Base-by-base conservation (phyloP, 2,113 vertebrate genomes). In the Carollia perspicillata region DNA sequence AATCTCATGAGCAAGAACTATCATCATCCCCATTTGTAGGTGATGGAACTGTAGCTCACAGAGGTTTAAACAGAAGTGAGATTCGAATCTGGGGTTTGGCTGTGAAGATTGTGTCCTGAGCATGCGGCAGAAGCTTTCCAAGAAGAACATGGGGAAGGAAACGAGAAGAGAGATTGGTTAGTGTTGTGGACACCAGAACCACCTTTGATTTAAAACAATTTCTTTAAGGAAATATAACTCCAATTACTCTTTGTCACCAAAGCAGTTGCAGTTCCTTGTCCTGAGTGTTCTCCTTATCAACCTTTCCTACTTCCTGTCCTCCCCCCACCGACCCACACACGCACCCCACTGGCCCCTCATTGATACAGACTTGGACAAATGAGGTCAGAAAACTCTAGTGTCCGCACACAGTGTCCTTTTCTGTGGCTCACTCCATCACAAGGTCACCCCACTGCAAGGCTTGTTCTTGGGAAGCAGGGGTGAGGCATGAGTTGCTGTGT, bases 401-500 rank as follows among this genome's bases (percentile, higher is more conserved):
- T 93, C 90, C 0, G 92, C 66, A 95, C 96, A 95, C 90, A 78
- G 37, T 75, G 96, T 97, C 95, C 96, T 96, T 94, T 90, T 95
- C 89, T 89, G 79, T 69, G 87, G 92, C 71, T 66, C 65, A 53
- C 17, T 93, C 1, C 18, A 88, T 93, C 87, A 72, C 92, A 93
- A 93, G 95, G 96, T 95, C 95, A 74, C 40, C 84, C 87, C n/a
- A n/a, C 84, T 78, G 68, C 66, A 71, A 90, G 80, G 84, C 55
- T 0, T 35, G 49, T 68, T 80, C 60, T 77, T 58, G 92, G 89
- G 91, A 96, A 83, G 71, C n/a, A 13, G 72, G 53, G 26, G 68
- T 23, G 2, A 22, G 12, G 30, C 20, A 1, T 4, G n/a, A 8
- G 8, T 17, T 80, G 40, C 58, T 18, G 23, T 5, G 26, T 26